phyloP scores from a whole-genome alignment of 2,888 invertebrate species.

The Sclerodermus sp. region DNA sequence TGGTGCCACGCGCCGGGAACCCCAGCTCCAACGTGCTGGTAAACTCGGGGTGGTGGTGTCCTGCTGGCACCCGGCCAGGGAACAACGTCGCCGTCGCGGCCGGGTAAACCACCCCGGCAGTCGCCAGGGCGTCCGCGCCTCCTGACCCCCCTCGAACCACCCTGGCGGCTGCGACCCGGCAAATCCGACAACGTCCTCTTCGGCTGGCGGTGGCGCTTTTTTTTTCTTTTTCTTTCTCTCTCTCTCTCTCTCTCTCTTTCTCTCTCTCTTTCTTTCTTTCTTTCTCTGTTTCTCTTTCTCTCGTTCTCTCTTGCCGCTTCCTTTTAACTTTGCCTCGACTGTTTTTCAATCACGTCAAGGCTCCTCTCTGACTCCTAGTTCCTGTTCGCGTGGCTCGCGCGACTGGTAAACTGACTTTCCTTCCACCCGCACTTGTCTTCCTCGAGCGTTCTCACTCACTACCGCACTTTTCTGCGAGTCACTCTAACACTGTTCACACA shows the following conservation, averaged over 20 bases:
- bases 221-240: not conserved
- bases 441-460: not conserved
- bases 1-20: conserved; percentile 58
- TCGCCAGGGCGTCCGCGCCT: conserved; percentile 58
- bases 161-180: conserved; percentile 48
- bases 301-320: not conserved
- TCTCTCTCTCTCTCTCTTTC: not conserved
- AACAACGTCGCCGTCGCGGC: conserved; percentile 61
- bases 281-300: not conserved
- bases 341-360: no score
- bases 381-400: no score
- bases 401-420: no score
- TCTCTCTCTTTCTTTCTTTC: not conserved
- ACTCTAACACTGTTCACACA: not conserved
- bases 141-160: conserved; percentile 61
- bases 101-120: conserved; percentile 57
- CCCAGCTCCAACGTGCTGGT: conserved; percentile 59
- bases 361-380: no score
- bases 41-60: conserved; percentile 54
- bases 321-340: not conserved
- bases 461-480: not conserved
- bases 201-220: not conserved
- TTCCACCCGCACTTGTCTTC: not conserved
- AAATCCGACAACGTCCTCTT: not conserved
- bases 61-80: conserved; percentile 60